phyloP scores from a whole-genome alignment of 2,888 invertebrate genomes.

The Euclidia mi region DNA sequence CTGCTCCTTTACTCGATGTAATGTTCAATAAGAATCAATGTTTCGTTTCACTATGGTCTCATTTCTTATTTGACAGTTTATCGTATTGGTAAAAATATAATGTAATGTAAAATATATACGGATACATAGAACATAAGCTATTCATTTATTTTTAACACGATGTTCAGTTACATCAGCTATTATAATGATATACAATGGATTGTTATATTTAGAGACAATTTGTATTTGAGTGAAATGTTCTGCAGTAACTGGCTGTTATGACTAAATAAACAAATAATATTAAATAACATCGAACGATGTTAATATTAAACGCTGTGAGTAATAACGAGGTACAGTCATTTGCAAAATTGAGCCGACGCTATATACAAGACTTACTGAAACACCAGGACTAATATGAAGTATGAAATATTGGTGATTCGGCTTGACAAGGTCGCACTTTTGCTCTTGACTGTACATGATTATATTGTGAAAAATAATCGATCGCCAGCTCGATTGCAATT shows the following conservation, averaged over 20 bases:
- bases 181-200: constrained; percentile 41
- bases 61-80: constrained; percentile 39
- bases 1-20: constrained; percentile 19
- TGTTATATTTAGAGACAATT: constrained; percentile 47
- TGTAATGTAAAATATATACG: constrained; percentile 32
- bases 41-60: constrained; percentile 53
- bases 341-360: not conserved
- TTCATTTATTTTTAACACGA: constrained; percentile 32
- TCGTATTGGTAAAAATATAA: constrained; percentile 32
- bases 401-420: no score
- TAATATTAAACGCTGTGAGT: constrained; percentile 34
- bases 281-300: constrained; percentile 28
- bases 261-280: constrained; percentile 29
- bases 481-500: constrained; percentile 29
- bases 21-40: constrained; percentile 33
- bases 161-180: constrained; percentile 30
- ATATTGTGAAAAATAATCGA: constrained; percentile 11
- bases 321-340: constrained; percentile 28
- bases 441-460: constrained; percentile 18
- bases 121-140: constrained; percentile 36
- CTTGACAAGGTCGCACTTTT: constrained; percentile 10
- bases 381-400: no score
- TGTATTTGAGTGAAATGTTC: constrained; percentile 41
- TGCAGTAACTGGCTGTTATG: constrained; percentile 46
- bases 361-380: no score